Evolutionary conservation across 2,797 vertebrate species (phyloP), one percentile per base, ranked within the genome.

Genomic region (Euphonia xanthogaster): DNA sequence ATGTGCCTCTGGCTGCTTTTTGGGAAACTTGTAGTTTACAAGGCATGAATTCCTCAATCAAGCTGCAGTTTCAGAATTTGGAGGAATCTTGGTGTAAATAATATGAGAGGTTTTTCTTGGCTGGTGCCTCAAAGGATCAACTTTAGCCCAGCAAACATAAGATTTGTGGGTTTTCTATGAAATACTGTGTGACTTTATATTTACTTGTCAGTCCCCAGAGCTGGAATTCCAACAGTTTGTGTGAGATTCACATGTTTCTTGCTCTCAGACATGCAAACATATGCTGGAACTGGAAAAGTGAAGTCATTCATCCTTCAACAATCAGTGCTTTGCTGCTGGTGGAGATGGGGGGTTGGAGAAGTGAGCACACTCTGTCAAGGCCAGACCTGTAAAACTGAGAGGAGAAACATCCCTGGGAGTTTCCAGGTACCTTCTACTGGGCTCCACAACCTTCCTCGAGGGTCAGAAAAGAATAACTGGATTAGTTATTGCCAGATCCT

Each of bases 231-330:
- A 72, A 86, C 62, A 66, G 87, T 81, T 91, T 86, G 85, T 96
- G 91, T 78, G 91, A 95, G 82, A 91, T 96, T 96, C 93, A 91
- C 93, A 91, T 71, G 15, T 96, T 94, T 90, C 80, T 66, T 89
- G 76, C 91, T 93, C 91, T 93, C 91, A 94, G 94, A 93, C 87
- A 35, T 50, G 82, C 85, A 93, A 93, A 94, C 85, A 73, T 84
- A 68, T 55, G 60, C 85, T 90, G 94, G 88, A 78, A 55, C 54
- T 73, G 80, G 85, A 83, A 84, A 94, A 96, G 71, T 72, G 79
- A 83, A 96, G 89, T 85, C 54, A 80, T 93, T 91, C 91, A 95
- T 81, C 85, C 28, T 86, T 48, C 73, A 84, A 78, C 89, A 90
- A 50, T 88, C 85, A 28, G 61, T 21, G 65, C 88, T 71, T 94